Evolutionary conservation across 2,113 vertebrate species (phyloP), one percentile per base, ranked within the genome.

Genomic region (Hylia prasina): DNA sequence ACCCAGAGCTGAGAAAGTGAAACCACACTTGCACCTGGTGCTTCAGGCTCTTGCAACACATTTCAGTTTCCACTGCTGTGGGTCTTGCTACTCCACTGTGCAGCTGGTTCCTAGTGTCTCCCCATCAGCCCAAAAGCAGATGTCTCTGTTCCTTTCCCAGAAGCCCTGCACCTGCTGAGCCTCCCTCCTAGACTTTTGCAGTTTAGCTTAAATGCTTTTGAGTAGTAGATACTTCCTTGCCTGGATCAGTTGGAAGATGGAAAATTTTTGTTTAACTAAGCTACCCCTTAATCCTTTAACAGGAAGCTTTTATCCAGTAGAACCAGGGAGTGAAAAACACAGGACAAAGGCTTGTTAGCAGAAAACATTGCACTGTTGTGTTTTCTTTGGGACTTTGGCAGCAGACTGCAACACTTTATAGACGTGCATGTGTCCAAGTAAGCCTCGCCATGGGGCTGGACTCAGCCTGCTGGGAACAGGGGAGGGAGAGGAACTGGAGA

Each of bases 281-380:
- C 47, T 73, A 40, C 33, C 35, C 42, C 79, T 71, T 91, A 82
- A 95, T 92, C 75, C 81, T 89, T 90, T 75, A 85, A 71, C 3
- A 4, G 76, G 22, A 93, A 76, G 48, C 15, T 53, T 92, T 94
- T 78, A 78, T 89, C 76, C 78, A 71, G 50, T 35, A 78, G 51
- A 87, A 76, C 22, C 1, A 0, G 35, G 8, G 60, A 89, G 31
- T 13, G 72, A 75, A 94, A 82, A 12, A 47, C 42, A 28, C 37
- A 92, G 75, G 60, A 70, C 3, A 23, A 70, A 66, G 71, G 45
- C 90, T 94, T 53, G 80, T 95, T 97, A 95, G 56, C 88, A 83
- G 48, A 84, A 97, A 95, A 95, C 82, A 94, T 58, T 82, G 81
- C 69, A 76, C 69, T 4, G 3, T 48, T 40, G 44, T 66, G 58